A percentile compares a stretch with the other conserved stretches of the same genome.
phyloP scores from a whole-genome alignment of 2,113 vertebrate genomes.

The Ptyas mucosa region DNA sequence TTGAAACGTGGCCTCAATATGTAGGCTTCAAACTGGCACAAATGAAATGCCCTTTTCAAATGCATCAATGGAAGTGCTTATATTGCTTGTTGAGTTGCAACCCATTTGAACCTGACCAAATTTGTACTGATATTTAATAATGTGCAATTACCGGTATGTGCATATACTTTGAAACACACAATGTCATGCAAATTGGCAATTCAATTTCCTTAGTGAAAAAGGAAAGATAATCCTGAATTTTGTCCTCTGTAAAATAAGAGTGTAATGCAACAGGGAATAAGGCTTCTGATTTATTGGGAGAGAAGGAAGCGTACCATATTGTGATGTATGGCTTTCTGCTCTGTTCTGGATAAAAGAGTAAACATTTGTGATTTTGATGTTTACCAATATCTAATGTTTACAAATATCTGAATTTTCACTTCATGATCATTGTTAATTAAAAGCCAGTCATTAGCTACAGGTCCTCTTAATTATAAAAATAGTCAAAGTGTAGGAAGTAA shows the following conservation, averaged over 20 bases:
- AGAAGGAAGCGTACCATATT: not conserved
- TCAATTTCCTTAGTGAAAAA: not conserved
- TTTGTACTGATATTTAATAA: not conserved
- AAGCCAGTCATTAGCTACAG: not conserved
- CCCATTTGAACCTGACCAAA: not conserved
- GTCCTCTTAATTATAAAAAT: not conserved
- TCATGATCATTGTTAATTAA: not conserved
- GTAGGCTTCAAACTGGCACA: not conserved
- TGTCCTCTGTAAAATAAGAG: not conserved
- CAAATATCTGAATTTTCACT: not conserved
- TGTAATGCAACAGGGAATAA: not conserved
- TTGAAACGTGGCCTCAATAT: not conserved
- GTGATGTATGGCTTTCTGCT: not conserved
- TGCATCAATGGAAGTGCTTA: not conserved
- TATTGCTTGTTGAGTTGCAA: not conserved
- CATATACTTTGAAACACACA: not conserved
- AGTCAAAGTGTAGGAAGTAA: not conserved
- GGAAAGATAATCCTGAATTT: not conserved
- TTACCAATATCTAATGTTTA: not conserved
- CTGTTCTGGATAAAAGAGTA: not conserved
- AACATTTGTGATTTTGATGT: slow-evolving; percentile 4
- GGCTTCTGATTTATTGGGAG: not conserved
- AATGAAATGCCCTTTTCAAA: not conserved
- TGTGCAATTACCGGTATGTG: not conserved
- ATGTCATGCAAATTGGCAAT: not conserved